Base-by-base conservation (phyloP, 2,888 invertebrate genomes). In the Oscheius sp. region DNA sequence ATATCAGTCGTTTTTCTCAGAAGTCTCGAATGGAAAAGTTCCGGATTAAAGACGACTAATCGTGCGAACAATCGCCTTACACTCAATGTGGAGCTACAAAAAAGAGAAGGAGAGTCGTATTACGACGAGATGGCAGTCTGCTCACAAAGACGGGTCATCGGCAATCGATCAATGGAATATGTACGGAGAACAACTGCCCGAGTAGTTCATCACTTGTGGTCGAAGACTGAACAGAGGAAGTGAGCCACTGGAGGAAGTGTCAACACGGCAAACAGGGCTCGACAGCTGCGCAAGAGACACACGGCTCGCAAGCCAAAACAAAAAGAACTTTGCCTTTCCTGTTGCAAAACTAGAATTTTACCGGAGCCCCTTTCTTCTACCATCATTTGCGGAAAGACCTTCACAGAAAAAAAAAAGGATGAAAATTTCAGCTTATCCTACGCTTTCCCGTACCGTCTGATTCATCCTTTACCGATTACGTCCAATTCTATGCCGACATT, bases 231-330 rank as follows among this genome's bases (percentile, higher is more conserved):
- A 60, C 48, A 63, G 47, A 63, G 21, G 42, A 42, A 42, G 42
- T 42, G 42, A 42, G 42, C 42, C 35, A n/a, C 35, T 60, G 35
- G 60, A 60, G 60, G 60, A 60, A 60, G 60, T 60, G 60, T 60
- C 60, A 60, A 60, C 37, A 60, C n/a, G 13, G 60, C 60, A 60
- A 60, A 60, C 60, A 60, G 35, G 13, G 35, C n/a, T 10, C 35
- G 60, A 60, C 60, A 60, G 60, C 60, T 60, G 60, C 60, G 60
- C 60, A 37, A 33, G 60, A 60, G 57, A 42, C 57, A 57, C 57
- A 57, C 57, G 29, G 57, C 10, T 57, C 29, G 57, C 21, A 7
- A 33, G 33, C 32, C 57, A 57, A 57, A 57, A 57, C 57, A 57
- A 57, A 57, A 42, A 5, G 42, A 7, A 3, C 42, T 3, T 5